Percentiles rank a stretch among this genome's conserved stretches.
phyloP scores from a whole-genome alignment of 2,888 invertebrate species.

The Acronicta aceris region DNA sequence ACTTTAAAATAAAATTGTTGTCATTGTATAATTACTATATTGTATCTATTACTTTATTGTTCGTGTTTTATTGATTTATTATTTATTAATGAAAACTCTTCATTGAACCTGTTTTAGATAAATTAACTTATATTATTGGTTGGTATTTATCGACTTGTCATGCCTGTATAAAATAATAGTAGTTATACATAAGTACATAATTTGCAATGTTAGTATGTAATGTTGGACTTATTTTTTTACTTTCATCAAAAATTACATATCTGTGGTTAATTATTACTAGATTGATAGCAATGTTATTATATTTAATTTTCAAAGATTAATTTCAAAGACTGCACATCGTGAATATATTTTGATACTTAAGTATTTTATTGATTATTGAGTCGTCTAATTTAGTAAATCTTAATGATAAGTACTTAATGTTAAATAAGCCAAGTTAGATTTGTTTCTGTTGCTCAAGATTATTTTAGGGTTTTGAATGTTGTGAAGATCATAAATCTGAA shows the following conservation, averaged over 20 bases:
- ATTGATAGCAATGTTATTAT: constrained; percentile 63
- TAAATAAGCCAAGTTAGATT: constrained; percentile 62
- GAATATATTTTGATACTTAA: constrained; percentile 79
- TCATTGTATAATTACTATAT: constrained; percentile 57
- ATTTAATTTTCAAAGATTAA: constrained; percentile 68
- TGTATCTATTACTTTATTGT: constrained; percentile 52
- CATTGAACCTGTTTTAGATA: constrained; percentile 28
- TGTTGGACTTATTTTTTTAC: constrained; percentile 48
- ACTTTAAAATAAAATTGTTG: constrained; percentile 71
- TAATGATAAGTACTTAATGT: constrained; percentile 62
- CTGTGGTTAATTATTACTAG: constrained; percentile 78
- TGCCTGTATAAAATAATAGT: constrained; percentile 23
- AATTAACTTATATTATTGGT: constrained; percentile 52
- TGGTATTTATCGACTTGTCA: constrained; percentile 36
- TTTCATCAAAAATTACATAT: constrained; percentile 74
- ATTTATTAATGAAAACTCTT: constrained; percentile 19
- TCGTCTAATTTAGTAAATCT: constrained; percentile 57
- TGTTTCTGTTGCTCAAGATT: constrained; percentile 71
- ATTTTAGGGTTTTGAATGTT: constrained; percentile 60
- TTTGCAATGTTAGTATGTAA: constrained; percentile 43
- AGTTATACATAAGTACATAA: constrained; percentile 48
- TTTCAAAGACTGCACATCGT: constrained; percentile 81
- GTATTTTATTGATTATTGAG: constrained; percentile 63
- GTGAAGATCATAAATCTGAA: constrained; percentile 55
- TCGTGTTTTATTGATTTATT: constrained; percentile 57